Evolutionary conservation across 1,140 invertebrate genomes (phyloP).

Genomic region (Aphelenchoides fujianensis): DNA sequence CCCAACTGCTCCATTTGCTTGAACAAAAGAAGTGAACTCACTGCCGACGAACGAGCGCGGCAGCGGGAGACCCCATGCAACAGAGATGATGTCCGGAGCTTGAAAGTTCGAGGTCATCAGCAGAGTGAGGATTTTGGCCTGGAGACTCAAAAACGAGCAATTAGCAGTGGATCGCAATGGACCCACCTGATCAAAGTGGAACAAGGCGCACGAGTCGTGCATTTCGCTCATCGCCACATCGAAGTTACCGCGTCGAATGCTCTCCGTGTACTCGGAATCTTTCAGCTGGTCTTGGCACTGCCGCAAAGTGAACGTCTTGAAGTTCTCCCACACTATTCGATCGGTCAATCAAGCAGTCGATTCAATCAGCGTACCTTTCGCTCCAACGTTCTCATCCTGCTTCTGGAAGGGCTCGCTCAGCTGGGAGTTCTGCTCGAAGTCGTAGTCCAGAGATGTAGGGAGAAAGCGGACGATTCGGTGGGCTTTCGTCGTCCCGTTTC

Average conservation of each 20-base stretch:
- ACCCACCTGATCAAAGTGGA: conserved; percentile 33
- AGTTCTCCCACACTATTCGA: conserved; percentile 6
- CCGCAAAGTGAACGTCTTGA: neutral
- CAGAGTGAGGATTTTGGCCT: conserved; percentile 20
- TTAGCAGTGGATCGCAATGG: too few species aligned
- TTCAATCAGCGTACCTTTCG: too few species aligned
- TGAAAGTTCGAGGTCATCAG: conserved; percentile 20
- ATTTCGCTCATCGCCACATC: conserved; percentile 36
- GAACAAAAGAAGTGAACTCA: conserved; percentile 20
- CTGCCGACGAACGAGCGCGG: conserved; percentile 34
- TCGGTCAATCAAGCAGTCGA: too few species aligned
- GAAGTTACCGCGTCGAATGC: conserved; percentile 18
- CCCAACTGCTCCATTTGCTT: neutral
- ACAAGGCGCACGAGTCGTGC: conserved; percentile 32
- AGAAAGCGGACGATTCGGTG: neutral
- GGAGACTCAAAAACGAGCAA: too few species aligned
- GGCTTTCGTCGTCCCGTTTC: neutral
- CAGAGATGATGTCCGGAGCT: conserved; percentile 14
- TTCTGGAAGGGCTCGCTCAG: conserved; percentile 3
- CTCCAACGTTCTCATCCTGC: conserved; percentile 7
- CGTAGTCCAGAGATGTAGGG: neutral
- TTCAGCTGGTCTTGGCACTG: neutral
- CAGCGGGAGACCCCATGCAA: conserved; percentile 25
- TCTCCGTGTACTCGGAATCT: neutral
- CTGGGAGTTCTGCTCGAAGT: neutral